Conservation (phyloP, 1,140 invertebrate species). For the Chelonus insularis region DNA sequence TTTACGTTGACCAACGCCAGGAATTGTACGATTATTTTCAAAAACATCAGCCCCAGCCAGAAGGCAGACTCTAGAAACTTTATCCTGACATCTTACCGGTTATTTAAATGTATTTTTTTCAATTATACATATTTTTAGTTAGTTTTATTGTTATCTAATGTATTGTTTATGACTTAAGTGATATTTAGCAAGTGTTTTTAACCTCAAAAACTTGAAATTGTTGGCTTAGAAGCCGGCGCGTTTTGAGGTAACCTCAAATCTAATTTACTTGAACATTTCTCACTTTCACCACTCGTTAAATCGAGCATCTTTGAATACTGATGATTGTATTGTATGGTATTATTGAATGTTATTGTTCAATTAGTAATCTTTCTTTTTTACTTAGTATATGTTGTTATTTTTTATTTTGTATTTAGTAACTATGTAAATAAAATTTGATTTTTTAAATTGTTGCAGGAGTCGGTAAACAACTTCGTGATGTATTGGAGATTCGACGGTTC, state of each 20-base stretch:
- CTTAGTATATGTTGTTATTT: constrained; percentile 1
- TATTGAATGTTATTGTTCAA: too few species aligned
- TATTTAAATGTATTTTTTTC: not conserved
- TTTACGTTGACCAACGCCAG: constrained; percentile 46
- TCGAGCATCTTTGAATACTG: constrained; percentile 3
- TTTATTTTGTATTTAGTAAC: not conserved
- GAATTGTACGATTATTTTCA: constrained; percentile 38
- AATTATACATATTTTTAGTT: not conserved
- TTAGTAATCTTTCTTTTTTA: too few species aligned
- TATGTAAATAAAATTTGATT: not conserved
- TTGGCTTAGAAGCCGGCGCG: constrained; percentile 53
- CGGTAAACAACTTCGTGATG: constrained; percentile 55
- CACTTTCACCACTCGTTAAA: constrained; percentile 30
- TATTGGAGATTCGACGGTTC: constrained; percentile 56
- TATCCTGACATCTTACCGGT: constrained; percentile 25
- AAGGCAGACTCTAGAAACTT: constrained; percentile 24
- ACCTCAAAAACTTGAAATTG: constrained; percentile 6
- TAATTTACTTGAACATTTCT: constrained; percentile 13
- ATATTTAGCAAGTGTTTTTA: not conserved
- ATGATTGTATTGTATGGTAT: too few species aligned
- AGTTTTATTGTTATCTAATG: not conserved
- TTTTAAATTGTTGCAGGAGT: constrained; percentile 47
- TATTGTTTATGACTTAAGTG: not conserved
- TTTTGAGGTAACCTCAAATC: constrained; percentile 57
- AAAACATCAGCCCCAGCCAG: constrained; percentile 58